phyloP scores from a whole-genome alignment of 2,113 vertebrate genomes.

The Protobothrops mucrosquamatus region DNA sequence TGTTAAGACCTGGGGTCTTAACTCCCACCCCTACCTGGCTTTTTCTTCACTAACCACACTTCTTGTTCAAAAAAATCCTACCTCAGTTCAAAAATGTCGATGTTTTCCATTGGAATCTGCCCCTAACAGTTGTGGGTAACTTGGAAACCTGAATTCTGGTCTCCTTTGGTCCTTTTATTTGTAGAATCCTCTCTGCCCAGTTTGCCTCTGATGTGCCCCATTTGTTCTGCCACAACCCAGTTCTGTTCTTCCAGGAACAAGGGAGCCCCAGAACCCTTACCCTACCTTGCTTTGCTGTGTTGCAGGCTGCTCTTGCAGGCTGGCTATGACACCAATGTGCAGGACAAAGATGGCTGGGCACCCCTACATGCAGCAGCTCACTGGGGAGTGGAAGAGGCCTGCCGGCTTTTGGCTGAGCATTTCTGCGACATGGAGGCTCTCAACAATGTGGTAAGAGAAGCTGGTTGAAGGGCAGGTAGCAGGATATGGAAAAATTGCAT shows the following conservation, averaged over 20 bases:
- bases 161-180: background rate
- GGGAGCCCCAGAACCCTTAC: background rate
- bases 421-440: constrained; percentile 86
- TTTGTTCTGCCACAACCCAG: background rate
- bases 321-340: constrained; percentile 79
- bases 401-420: constrained; percentile 80
- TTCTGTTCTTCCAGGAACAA: background rate
- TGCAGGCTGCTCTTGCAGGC: constrained; percentile 85
- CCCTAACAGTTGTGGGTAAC: background rate
- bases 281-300: background rate
- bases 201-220: background rate
- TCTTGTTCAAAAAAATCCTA: background rate
- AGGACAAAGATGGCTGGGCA: constrained; percentile 87
- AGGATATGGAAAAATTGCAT: background rate
- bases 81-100: background rate
- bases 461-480: background rate
- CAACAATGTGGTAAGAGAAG: constrained; percentile 79
- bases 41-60: background rate
- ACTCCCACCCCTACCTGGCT: background rate
- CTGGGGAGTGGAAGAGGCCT: constrained; percentile 88
- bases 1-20: background rate
- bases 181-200: background rate
- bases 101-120: background rate
- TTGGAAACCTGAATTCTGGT: background rate
- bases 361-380: constrained; percentile 87